phyloP scores from a whole-genome alignment of 2,797 vertebrate genomes.

The Molossus alvarezi region DNA sequence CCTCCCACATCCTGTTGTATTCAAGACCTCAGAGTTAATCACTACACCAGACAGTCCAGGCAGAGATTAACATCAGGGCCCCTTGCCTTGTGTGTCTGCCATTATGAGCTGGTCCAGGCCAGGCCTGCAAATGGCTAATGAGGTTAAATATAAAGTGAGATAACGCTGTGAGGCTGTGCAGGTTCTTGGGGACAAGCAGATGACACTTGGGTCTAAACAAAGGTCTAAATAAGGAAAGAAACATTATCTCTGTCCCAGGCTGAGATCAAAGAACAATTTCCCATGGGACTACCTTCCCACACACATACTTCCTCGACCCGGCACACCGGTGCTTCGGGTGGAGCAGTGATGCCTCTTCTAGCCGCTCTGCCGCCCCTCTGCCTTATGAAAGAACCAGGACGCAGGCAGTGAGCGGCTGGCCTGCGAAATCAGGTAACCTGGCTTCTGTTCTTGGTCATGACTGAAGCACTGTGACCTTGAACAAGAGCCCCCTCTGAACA shows the following conservation, averaged over 20 bases:
- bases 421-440: neutral
- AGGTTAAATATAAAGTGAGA: constrained; percentile 83
- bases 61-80: constrained; percentile 79
- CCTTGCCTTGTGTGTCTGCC: constrained; percentile 64
- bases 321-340: too few relatives aligned
- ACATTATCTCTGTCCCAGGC: constrained; percentile 25
- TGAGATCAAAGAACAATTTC: constrained; percentile 45
- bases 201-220: constrained; percentile 76
- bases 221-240: constrained; percentile 74
- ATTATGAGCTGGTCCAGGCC: constrained; percentile 74
- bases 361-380: neutral
- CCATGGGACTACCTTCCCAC: neutral
- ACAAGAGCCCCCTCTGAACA: neutral
- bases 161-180: constrained; percentile 77
- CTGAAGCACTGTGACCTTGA: neutral
- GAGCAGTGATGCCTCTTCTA: neutral
- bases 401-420: neutral
- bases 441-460: neutral
- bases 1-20: constrained; percentile 66
- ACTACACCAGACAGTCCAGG: constrained; percentile 71
- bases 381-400: neutral
- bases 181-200: constrained; percentile 72
- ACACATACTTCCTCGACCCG: neutral
- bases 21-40: constrained; percentile 78
- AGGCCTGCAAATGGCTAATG: constrained; percentile 76